Percentiles rank a stretch among this genome's conserved stretches.
Evolutionary conservation across 1,140 invertebrate genomes (phyloP).

Genomic region (Drosophila rufa): DNA sequence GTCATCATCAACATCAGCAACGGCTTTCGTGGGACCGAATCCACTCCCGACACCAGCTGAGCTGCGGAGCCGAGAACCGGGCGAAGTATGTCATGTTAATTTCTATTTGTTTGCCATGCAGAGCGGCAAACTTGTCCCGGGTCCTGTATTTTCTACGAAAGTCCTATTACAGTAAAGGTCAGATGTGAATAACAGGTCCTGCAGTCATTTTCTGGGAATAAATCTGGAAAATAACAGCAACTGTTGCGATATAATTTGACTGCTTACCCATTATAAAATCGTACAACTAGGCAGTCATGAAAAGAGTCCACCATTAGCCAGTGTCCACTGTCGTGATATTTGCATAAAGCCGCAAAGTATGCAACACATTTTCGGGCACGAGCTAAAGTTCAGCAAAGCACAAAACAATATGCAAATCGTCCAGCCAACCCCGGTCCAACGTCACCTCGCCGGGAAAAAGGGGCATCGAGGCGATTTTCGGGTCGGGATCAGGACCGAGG

Average conservation of each 20-base stretch:
- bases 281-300: no score
- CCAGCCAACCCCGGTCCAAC: constrained; percentile 18
- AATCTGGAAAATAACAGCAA: neutral
- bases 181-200: neutral
- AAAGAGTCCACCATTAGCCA: neutral
- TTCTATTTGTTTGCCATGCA: constrained; percentile 69
- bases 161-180: constrained; percentile 24
- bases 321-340: constrained; percentile 61
- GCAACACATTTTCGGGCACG: constrained; percentile 72
- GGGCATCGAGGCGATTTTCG: constrained; percentile 43
- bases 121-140: constrained; percentile 45
- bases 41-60: constrained; percentile 49
- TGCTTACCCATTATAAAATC: neutral
- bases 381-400: constrained; percentile 71
- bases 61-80: constrained; percentile 37
- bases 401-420: constrained; percentile 77
- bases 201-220: neutral
- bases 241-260: neutral
- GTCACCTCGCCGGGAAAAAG: constrained; percentile 18
- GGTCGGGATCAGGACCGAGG: constrained; percentile 48
- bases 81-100: constrained; percentile 72
- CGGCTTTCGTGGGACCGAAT: constrained; percentile 37
- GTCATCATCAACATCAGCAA: constrained; percentile 35
- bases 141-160: constrained; percentile 34
- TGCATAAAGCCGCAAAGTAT: constrained; percentile 80